Conservation (phyloP, 92 coral and sea anemone species). For the Scolanthus callimorphus region DNA sequence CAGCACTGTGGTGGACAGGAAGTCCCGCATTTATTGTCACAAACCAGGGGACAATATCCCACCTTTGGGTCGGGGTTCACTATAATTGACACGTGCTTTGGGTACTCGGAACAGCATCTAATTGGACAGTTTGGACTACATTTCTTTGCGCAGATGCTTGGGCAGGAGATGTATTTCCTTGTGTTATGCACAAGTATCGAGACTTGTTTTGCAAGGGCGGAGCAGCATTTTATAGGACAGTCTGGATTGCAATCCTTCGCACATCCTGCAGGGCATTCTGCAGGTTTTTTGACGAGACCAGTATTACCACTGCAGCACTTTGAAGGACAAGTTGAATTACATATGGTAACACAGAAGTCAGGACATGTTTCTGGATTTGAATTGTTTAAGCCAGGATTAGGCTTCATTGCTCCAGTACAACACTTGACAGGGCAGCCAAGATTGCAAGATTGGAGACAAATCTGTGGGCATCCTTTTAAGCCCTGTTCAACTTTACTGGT, state of each 20-base stretch:
- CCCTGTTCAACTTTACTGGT: background rate
- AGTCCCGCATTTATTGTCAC: constrained; percentile 9
- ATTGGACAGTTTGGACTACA: constrained; percentile 29
- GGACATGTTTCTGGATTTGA: constrained; percentile 16
- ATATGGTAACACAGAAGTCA: constrained; percentile 3
- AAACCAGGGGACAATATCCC: constrained; percentile 11
- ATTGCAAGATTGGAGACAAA: constrained; percentile 14
- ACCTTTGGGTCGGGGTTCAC: constrained; percentile 25
- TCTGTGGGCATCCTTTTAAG: constrained; percentile 10
- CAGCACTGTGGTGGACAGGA: constrained; percentile 30
- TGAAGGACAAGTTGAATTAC: constrained; percentile 29
- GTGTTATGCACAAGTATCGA: constrained; percentile 21
- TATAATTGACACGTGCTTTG: constrained; percentile 28
- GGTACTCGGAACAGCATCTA: constrained; percentile 19
- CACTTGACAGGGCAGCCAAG: constrained; percentile 18
- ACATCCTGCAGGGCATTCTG: constrained; percentile 12
- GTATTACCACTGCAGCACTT: constrained; percentile 25
- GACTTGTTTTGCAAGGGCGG: constrained; percentile 24
- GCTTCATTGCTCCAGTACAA: constrained; percentile 10
- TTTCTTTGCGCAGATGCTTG: constrained; percentile 2
- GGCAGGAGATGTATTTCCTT: constrained; percentile 6
- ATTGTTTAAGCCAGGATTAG: background rate
- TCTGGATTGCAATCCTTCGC: constrained; percentile 24
- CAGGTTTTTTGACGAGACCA: constrained; percentile 5
- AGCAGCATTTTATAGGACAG: constrained; percentile 34